phyloP scores from a whole-genome alignment of 2,888 invertebrate genomes.

The Coelinius sp. region DNA sequence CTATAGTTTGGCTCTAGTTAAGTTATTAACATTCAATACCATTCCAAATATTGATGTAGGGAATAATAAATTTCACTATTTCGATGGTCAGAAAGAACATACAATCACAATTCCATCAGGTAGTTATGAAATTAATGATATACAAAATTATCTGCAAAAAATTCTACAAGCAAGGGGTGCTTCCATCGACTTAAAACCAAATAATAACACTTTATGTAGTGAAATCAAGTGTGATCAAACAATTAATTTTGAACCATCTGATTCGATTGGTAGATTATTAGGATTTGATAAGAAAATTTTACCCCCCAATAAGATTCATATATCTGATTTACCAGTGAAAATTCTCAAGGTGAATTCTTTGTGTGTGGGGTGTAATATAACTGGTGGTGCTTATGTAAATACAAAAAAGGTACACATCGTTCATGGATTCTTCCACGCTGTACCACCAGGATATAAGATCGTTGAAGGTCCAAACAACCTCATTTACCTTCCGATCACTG shows the following conservation, averaged over 20 bases:
- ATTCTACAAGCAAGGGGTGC: background rate
- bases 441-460: constrained; percentile 38
- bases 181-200: constrained; percentile 43
- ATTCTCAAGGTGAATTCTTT: constrained; percentile 57
- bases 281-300: too few species aligned
- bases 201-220: too few species aligned
- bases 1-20: constrained; percentile 54
- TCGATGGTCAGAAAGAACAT: constrained; percentile 40
- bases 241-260: too few species aligned
- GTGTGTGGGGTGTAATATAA: constrained; percentile 56
- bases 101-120: constrained; percentile 52
- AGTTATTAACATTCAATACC: constrained; percentile 54
- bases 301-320: too few species aligned
- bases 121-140: constrained; percentile 58
- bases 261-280: too few species aligned
- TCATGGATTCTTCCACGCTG: constrained; percentile 59
- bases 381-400: constrained; percentile 55
- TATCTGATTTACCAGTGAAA: constrained; percentile 57
- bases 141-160: constrained; percentile 44
- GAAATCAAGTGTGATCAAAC: too few species aligned
- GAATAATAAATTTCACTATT: too few species aligned
- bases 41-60: constrained; percentile 60
- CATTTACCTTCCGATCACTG: constrained; percentile 50
- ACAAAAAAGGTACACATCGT: constrained; percentile 57
- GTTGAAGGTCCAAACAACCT: constrained; percentile 32